Evolutionary conservation across 2,797 vertebrate genomes (phyloP).

Genomic region (Pseudomugil tenellus): DNA sequence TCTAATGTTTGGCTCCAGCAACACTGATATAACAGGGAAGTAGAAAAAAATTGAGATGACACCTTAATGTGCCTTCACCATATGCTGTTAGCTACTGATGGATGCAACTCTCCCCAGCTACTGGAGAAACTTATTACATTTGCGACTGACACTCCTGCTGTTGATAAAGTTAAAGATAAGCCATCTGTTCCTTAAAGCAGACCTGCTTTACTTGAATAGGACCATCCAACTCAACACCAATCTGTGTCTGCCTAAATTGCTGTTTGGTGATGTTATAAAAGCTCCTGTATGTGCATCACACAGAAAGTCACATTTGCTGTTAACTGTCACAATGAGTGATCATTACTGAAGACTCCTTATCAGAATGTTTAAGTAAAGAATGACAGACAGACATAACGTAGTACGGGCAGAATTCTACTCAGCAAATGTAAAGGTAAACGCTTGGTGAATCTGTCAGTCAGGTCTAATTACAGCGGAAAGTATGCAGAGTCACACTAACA

Average conservation of each 20-base stretch:
- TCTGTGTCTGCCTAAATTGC: constrained; percentile 31
- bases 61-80: constrained; percentile 69
- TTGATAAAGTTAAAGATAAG: constrained; percentile 74
- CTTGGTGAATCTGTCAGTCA: constrained; percentile 55
- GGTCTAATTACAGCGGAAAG: constrained; percentile 47
- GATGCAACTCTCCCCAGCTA: constrained; percentile 63
- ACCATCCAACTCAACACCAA: constrained; percentile 19
- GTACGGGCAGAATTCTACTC: constrained; percentile 30
- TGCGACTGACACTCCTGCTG: constrained; percentile 49
- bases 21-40: constrained; percentile 33
- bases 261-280: constrained; percentile 2
- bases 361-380: constrained; percentile 6
- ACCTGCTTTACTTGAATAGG: constrained; percentile 31
- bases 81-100: constrained; percentile 75
- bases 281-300: constrained; percentile 19
- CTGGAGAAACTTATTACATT: constrained; percentile 58
- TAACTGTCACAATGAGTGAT: constrained; percentile 26
- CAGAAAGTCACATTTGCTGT: constrained; percentile 19
- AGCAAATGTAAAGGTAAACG: constrained; percentile 13
- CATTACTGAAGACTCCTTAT: constrained; percentile 18
- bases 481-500: constrained; percentile 58
- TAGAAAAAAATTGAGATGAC: constrained; percentile 43
- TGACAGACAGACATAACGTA: constrained; percentile 14
- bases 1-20: constrained; percentile 69
- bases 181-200: constrained; percentile 74